Percentiles rank a stretch among this genome's conserved stretches.
Evolutionary conservation across 2,113 vertebrate genomes (phyloP).

Genomic region (Craseonycteris thonglongyai): DNA sequence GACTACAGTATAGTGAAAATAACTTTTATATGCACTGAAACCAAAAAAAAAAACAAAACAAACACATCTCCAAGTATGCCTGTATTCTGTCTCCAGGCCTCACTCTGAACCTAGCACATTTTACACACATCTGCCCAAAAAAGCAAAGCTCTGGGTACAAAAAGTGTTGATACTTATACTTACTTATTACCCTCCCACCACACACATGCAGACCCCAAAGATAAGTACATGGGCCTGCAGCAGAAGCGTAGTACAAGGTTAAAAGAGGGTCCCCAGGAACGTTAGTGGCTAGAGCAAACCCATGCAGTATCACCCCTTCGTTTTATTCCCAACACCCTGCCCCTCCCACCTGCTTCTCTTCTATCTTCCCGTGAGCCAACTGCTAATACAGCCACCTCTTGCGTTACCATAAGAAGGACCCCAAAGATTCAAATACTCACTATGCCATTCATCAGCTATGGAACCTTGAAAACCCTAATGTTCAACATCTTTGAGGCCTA

Average conservation of each 20-base stretch:
- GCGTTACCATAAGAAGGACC: no score
- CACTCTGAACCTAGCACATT: not conserved
- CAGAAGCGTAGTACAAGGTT: not conserved
- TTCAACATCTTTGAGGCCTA: not conserved
- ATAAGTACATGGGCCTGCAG: not conserved
- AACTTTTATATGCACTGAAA: no score
- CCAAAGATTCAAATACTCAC: not conserved
- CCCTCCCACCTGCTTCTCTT: not conserved
- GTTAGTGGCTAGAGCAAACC: not conserved
- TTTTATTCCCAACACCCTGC: not conserved
- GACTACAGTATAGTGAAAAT: no score
- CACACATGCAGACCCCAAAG: not conserved
- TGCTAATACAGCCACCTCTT: accelerated
- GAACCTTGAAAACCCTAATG: not conserved
- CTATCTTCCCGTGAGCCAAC: not conserved
- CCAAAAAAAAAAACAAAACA: no score
- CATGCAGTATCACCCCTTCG: not conserved
- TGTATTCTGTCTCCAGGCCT: not conserved
- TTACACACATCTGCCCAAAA: not conserved
- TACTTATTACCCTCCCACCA: no score
- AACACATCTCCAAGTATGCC: not conserved
- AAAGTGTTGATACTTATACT: no score
- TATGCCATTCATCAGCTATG: not conserved
- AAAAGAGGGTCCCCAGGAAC: not conserved
- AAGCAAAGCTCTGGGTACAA: not conserved